Evolutionary conservation across 2,888 invertebrate species (phyloP).

Genomic region (Rhagonycha fulva): DNA sequence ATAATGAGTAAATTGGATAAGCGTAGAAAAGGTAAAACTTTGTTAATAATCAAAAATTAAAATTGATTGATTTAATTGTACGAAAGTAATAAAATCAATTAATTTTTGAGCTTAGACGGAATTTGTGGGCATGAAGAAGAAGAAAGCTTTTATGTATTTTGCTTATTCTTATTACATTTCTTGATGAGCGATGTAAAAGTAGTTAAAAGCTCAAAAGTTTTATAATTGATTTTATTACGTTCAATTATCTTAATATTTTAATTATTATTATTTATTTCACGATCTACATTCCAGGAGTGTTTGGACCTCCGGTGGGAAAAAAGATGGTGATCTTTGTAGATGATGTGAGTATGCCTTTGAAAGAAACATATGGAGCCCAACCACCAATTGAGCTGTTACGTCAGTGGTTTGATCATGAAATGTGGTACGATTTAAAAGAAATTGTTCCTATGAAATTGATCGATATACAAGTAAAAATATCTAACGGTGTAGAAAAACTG

Average conservation of each 20-base stretch:
- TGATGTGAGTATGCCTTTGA: conserved; percentile 93
- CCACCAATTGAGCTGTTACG: conserved; percentile 91
- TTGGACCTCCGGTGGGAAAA: conserved; percentile 90
- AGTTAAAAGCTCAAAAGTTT: too few relatives aligned
- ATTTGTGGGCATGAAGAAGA: too few relatives aligned
- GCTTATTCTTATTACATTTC: too few relatives aligned
- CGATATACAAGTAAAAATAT: conserved; percentile 73
- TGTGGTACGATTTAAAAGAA: conserved; percentile 89
- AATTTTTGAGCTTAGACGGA: too few relatives aligned
- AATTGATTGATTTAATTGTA: too few relatives aligned
- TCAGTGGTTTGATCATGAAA: conserved; percentile 87
- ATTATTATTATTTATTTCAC: background rate
- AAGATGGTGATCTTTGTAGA: conserved; percentile 91
- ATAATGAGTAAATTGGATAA: conserved; percentile 94
- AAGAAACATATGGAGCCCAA: conserved; percentile 90
- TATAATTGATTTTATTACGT: too few relatives aligned
- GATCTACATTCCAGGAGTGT: conserved; percentile 66
- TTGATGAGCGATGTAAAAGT: too few relatives aligned
- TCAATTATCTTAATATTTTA: background rate
- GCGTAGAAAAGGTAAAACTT: conserved; percentile 73
- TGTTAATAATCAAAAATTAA: too few relatives aligned
- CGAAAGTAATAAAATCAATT: too few relatives aligned
- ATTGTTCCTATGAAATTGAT: conserved; percentile 77
- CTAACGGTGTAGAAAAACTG: background rate
- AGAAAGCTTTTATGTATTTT: too few relatives aligned